These are phyloP conservation scores for Botia almorhae DNA, from an alignment of 2,797 vertebrate genomes.

Conservation along the genomic window DNA sequence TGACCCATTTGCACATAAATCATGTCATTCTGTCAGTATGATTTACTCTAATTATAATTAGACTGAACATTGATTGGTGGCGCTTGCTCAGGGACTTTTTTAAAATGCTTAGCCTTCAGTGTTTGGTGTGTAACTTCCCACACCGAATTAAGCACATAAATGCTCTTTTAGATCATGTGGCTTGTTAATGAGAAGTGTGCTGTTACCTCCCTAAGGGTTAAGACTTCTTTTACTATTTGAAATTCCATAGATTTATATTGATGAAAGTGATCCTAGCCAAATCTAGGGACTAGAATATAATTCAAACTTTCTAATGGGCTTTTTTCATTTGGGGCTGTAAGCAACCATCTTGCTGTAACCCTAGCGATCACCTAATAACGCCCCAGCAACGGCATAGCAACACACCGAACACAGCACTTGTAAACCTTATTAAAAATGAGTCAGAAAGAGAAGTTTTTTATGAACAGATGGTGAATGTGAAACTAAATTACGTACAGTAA, in stretches of 20 bases:
- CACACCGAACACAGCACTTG: neutral
- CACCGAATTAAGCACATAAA: neutral
- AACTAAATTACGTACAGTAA: neutral
- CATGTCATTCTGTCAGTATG: neutral
- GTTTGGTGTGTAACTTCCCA: neutral
- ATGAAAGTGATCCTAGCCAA: neutral
- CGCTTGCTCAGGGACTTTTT: neutral
- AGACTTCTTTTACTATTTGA: neutral
- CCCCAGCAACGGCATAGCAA: neutral
- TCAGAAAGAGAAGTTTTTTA: neutral
- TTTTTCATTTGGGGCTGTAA: no score
- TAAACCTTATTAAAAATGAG: neutral
- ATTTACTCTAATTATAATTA: neutral
- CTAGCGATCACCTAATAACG: neutral
- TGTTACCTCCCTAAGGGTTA: neutral
- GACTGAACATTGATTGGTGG: neutral
- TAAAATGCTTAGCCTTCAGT: neutral
- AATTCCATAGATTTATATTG: neutral
- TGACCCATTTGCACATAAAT: neutral
- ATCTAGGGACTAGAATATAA: no score
- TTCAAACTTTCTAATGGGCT: no score
- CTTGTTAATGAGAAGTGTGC: neutral
- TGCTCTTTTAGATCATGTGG: neutral
- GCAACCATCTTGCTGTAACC: no score
- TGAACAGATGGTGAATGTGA: neutral